phyloP scores from a whole-genome alignment of 1,140 invertebrate genomes.

The Sweltsa coloradensis region DNA sequence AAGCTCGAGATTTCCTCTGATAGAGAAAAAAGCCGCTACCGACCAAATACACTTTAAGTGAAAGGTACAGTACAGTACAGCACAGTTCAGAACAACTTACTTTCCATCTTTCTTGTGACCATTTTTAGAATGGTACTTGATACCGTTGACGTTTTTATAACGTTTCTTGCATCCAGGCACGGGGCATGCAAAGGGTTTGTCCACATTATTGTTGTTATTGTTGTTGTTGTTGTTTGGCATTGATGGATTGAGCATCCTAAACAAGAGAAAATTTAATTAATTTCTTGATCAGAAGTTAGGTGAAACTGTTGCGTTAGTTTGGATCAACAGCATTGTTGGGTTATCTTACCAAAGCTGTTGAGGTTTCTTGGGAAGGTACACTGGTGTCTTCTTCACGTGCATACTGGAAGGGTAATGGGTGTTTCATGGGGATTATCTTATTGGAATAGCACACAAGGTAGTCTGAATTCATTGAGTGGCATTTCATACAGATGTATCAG shows the following conservation, averaged over 20 bases:
- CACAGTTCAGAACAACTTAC: slow-evolving; percentile 39
- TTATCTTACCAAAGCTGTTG: slow-evolving; percentile 1
- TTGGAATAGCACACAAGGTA: too few relatives aligned
- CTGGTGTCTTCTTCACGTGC: neutral
- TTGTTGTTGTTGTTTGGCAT: slow-evolving; percentile 19
- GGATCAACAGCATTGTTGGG: too few relatives aligned
- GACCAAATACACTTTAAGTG: too few relatives aligned
- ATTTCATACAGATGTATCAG: too few relatives aligned
- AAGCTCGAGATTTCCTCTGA: too few relatives aligned
- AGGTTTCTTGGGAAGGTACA: slow-evolving; percentile 2
- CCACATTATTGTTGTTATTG: slow-evolving; percentile 24
- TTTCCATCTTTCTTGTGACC: slow-evolving; percentile 71
- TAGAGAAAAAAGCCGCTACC: too few relatives aligned
- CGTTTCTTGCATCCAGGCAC: slow-evolving; percentile 74
- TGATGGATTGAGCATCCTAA: slow-evolving; percentile 28
- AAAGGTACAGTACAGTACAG: too few relatives aligned
- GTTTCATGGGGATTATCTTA: too few relatives aligned
- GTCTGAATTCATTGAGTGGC: too few relatives aligned
- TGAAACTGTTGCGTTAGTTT: slow-evolving; percentile 15
- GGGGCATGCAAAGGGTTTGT: slow-evolving; percentile 70
- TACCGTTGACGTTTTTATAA: slow-evolving; percentile 80
- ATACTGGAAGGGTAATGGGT: neutral
- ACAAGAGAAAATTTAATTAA: too few relatives aligned
- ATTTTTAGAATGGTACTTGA: slow-evolving; percentile 76
- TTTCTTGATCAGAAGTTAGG: too few relatives aligned